phyloP scores from a whole-genome alignment of 2,113 vertebrate genomes.

The Crotalus tigris region DNA sequence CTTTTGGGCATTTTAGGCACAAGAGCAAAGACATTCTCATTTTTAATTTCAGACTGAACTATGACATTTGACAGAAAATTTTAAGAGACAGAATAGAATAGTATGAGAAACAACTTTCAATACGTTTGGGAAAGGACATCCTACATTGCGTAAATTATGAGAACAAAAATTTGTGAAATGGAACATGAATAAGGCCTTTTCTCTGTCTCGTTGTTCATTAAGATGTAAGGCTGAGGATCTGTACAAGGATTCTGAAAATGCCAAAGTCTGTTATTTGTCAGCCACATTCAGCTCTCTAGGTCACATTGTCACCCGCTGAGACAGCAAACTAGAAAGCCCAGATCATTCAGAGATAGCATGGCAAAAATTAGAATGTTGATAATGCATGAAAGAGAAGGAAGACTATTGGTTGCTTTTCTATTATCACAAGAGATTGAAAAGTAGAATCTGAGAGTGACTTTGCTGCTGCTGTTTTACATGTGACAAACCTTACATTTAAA shows the following conservation, averaged over 20 bases:
- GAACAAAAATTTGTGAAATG: not conserved
- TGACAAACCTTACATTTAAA: not conserved
- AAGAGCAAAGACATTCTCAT: not conserved
- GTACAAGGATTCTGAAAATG: not conserved
- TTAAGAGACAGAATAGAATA: not conserved
- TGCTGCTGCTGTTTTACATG: not conserved
- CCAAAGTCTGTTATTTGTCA: not conserved
- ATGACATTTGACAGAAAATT: not conserved
- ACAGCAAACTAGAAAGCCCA: not conserved
- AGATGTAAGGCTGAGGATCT: not conserved
- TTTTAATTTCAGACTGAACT: not conserved
- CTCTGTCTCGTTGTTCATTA: not conserved
- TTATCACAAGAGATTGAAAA: not conserved
- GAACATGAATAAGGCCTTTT: not conserved
- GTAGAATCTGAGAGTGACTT: not conserved
- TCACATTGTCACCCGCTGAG: not conserved
- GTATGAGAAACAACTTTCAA: not conserved
- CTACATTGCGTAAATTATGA: not conserved
- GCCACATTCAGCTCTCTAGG: not conserved
- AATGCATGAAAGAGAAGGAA: not conserved
- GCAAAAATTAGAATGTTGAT: not conserved
- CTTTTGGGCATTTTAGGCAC: not conserved
- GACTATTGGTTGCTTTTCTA: not conserved
- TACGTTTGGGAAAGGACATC: not conserved
- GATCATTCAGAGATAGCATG: not conserved